These are phyloP conservation scores for Drosophila colorata DNA, from an alignment of 2,888 invertebrate species.

Conservation along the genomic window DNA sequence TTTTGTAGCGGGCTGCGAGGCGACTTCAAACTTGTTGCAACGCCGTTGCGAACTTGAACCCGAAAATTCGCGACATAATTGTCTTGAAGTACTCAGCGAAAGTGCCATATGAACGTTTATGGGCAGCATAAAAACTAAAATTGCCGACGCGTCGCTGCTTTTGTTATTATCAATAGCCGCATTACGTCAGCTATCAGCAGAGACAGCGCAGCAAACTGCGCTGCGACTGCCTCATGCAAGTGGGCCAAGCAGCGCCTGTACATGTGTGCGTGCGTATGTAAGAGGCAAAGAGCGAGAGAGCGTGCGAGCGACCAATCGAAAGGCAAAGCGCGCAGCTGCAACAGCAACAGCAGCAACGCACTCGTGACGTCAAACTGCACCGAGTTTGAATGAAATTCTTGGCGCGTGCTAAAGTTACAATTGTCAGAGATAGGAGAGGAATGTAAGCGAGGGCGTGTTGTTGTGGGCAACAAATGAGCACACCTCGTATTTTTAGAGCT, in stretches of 20 bases:
- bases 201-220: slow-evolving; percentile 34
- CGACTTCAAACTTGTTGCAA: slow-evolving; percentile 24
- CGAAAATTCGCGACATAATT: slow-evolving; percentile 15
- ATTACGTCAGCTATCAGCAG: slow-evolving; percentile 49
- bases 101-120: slow-evolving; percentile 41
- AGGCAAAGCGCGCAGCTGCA: slow-evolving; percentile 46
- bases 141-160: slow-evolving; percentile 31
- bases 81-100: slow-evolving; percentile 43
- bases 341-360: slow-evolving; percentile 16
- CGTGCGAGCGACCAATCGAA: not conserved
- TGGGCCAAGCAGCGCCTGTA: slow-evolving; percentile 49
- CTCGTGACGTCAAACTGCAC: slow-evolving; percentile 17
- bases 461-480: slow-evolving; percentile 3
- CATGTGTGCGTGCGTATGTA: slow-evolving; percentile 8
- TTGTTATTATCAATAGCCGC: slow-evolving; percentile 35
- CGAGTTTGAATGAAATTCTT: slow-evolving; percentile 34
- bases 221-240: slow-evolving; percentile 39
- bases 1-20: slow-evolving; percentile 10
- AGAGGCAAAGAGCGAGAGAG: not conserved
- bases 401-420: slow-evolving; percentile 50
- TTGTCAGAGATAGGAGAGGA: slow-evolving; percentile 14
- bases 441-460: not conserved
- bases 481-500: slow-evolving; percentile 40
- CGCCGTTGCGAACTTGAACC: slow-evolving; percentile 51
- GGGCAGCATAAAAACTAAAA: slow-evolving; percentile 34